phyloP scores from a whole-genome alignment of 2,113 vertebrate species.

The Tupaia chinensis region DNA sequence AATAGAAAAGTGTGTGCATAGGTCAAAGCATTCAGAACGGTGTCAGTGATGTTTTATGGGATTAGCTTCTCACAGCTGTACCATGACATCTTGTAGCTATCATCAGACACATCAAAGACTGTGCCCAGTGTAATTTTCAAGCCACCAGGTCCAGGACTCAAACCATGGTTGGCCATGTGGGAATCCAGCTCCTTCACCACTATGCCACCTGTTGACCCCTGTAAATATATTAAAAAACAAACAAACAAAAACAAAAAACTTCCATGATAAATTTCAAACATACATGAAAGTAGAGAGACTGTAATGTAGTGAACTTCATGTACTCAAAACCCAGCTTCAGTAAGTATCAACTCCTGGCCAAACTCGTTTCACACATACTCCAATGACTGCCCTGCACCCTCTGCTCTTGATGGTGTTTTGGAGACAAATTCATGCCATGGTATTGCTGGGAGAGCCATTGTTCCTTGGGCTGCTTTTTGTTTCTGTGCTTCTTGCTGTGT shows the following conservation, averaged over 20 bases:
- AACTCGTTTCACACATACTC: not conserved
- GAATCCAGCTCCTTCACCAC: too few relatives aligned
- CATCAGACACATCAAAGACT: not conserved
- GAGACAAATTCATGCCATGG: not conserved
- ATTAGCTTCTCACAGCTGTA: constrained; percentile 13
- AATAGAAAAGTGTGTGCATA: not conserved
- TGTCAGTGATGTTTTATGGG: rapidly evolving
- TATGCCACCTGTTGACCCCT: too few relatives aligned
- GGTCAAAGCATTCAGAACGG: not conserved
- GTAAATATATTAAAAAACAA: too few relatives aligned
- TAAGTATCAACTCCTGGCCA: not conserved
- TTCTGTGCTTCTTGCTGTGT: not conserved
- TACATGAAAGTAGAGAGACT: not conserved
- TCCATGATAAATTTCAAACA: not conserved
- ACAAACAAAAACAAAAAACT: too few relatives aligned
- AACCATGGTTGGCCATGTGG: too few relatives aligned
- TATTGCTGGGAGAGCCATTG: not conserved
- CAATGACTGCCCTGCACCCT: not conserved
- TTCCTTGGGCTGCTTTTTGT: not conserved
- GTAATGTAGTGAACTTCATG: not conserved
- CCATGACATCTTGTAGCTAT: constrained; percentile 67
- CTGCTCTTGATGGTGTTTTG: not conserved
- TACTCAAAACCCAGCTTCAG: not conserved
- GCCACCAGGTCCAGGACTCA: too few relatives aligned
- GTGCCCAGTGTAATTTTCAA: too few relatives aligned